Evolutionary conservation across 2,888 invertebrate genomes (phyloP).

Genomic region (Stenoptilia bipunctidactyla): DNA sequence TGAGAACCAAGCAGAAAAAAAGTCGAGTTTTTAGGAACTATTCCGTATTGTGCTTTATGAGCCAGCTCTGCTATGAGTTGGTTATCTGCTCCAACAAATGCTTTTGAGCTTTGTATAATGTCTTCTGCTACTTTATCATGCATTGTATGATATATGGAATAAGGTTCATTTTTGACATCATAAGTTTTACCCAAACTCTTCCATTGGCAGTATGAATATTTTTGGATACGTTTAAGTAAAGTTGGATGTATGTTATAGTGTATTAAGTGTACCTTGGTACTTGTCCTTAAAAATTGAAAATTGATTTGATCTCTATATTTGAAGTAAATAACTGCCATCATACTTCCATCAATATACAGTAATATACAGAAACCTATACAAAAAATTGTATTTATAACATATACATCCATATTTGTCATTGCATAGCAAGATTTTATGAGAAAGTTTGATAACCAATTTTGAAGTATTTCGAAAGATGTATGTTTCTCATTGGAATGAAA

Average conservation of each 20-base stretch:
- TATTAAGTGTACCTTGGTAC: slow-evolving; percentile 30
- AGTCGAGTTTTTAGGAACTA: slow-evolving; percentile 32
- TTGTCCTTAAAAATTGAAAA: slow-evolving; percentile 39
- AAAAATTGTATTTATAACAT: slow-evolving; percentile 4
- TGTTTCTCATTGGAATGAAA: too few relatives aligned
- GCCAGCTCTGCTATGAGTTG: slow-evolving; percentile 37
- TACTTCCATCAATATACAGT: slow-evolving; percentile 23
- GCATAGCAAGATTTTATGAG: not conserved
- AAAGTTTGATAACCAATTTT: not conserved
- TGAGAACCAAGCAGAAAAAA: slow-evolving; percentile 33
- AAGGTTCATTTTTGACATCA: slow-evolving; percentile 39
- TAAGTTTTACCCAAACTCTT: slow-evolving; percentile 43
- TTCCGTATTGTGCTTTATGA: slow-evolving; percentile 28
- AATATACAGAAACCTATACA: slow-evolving; percentile 23
- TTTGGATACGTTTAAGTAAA: slow-evolving; percentile 33
- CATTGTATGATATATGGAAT: slow-evolving; percentile 44
- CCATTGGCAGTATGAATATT: slow-evolving; percentile 47
- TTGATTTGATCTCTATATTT: slow-evolving; percentile 26
- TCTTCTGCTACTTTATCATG: slow-evolving; percentile 44
- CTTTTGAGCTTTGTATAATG: slow-evolving; percentile 31
- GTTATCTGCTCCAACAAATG: slow-evolving; percentile 32
- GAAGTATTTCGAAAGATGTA: too few relatives aligned
- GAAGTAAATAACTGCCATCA: slow-evolving; percentile 33
- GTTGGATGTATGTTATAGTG: slow-evolving; percentile 37
- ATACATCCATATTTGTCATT: not conserved